phyloP scores from a whole-genome alignment of 2,888 invertebrate species.

The Sturmia bella region DNA sequence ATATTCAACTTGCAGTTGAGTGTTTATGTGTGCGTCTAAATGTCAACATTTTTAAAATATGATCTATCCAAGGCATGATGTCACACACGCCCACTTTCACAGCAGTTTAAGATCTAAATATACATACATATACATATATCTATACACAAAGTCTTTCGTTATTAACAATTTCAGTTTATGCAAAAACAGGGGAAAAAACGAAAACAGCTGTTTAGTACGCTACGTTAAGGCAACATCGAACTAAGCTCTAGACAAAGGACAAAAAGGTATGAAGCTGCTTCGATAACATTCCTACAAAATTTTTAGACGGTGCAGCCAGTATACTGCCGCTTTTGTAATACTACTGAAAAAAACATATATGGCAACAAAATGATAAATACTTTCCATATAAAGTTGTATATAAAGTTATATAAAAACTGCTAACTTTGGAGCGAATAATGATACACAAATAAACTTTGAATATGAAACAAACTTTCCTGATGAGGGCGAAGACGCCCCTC shows the following conservation, averaged over 20 bases:
- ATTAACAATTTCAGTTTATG: constrained; percentile 52
- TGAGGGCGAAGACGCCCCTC: too few species aligned
- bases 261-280: neutral
- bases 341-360: too few species aligned
- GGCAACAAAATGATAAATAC: too few species aligned
- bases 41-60: constrained; percentile 61
- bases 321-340: too few species aligned
- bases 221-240: constrained; percentile 11
- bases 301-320: too few species aligned
- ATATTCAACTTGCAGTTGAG: constrained; percentile 37
- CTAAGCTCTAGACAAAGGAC: constrained; percentile 33
- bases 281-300: too few species aligned
- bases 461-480: too few species aligned
- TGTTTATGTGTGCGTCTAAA: constrained; percentile 3
- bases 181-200: constrained; percentile 42
- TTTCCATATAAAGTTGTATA: too few species aligned
- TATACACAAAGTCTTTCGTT: constrained; percentile 46
- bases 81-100: constrained; percentile 70
- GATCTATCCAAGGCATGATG: constrained; percentile 67
- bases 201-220: constrained; percentile 59
- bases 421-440: too few species aligned
- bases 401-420: too few species aligned
- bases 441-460: too few species aligned
- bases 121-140: too few species aligned
- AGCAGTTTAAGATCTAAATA: constrained; percentile 57